Percentiles rank a stretch among this genome's conserved stretches.
Conservation (phyloP, 2,888 invertebrate genomes). For the Pandemis heparana region DNA sequence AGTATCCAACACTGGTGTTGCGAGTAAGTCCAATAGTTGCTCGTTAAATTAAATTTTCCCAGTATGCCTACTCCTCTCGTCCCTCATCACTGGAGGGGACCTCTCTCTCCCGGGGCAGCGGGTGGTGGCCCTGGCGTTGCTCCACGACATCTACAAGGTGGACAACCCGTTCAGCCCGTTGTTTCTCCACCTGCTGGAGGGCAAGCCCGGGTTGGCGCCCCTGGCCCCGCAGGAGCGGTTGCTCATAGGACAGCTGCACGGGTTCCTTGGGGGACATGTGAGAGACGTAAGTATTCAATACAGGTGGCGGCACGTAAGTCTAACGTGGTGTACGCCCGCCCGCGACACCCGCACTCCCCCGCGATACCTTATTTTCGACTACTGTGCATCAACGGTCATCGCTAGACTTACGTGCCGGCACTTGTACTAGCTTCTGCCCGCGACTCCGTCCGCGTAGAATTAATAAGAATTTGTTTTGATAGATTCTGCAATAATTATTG, state of each 20-base stretch:
- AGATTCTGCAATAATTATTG: too few species aligned
- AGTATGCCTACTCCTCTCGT: slow-evolving; percentile 80
- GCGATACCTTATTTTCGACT: too few species aligned
- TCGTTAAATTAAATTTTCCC: slow-evolving; percentile 33
- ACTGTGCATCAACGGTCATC: too few species aligned
- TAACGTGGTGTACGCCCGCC: too few species aligned
- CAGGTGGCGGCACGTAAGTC: too few species aligned
- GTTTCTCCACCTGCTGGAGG: slow-evolving; percentile 75
- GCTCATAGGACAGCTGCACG: slow-evolving; percentile 89
- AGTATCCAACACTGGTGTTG: too few species aligned
- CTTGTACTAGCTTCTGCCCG: too few species aligned
- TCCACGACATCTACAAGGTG: slow-evolving; percentile 76
- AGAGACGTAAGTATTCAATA: slow-evolving; percentile 88
- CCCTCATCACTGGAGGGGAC: slow-evolving; percentile 78
- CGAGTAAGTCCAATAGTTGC: too few species aligned
- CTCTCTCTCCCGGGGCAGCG: slow-evolving; percentile 78
- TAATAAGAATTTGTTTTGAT: too few species aligned
- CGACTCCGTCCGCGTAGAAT: too few species aligned
- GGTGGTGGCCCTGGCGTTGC: slow-evolving; percentile 74
- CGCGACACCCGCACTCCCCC: too few species aligned
- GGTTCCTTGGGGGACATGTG: slow-evolving; percentile 87
- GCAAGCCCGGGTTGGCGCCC: slow-evolving; percentile 71
- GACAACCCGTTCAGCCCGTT: slow-evolving; percentile 79
- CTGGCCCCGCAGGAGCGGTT: slow-evolving; percentile 87
- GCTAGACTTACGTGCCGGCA: too few species aligned